Percentiles rank a stretch among this genome's conserved stretches.
Conservation (phyloP, 2,888 invertebrate species). For the Lepidocyrtinus sp. region DNA sequence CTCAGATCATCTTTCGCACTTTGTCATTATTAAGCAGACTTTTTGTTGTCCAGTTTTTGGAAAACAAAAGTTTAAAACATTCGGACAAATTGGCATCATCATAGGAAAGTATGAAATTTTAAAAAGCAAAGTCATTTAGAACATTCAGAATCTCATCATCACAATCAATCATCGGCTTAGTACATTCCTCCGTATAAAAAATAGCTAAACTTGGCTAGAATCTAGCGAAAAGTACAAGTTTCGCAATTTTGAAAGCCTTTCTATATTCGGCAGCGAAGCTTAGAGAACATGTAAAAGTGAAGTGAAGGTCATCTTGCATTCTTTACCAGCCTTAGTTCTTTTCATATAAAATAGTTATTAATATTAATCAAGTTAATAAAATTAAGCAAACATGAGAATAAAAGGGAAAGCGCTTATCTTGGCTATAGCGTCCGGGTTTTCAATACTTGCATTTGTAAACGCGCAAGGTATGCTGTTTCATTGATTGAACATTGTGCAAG, state of each 20-base stretch:
- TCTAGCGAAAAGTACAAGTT: too few relatives aligned
- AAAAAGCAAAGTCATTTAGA: neutral
- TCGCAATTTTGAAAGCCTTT: too few relatives aligned
- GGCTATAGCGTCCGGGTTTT: neutral
- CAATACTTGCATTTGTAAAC: neutral
- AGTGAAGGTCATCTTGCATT: neutral
- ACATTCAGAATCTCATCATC: too few relatives aligned
- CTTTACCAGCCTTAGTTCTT: too few relatives aligned
- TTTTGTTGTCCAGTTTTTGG: neutral
- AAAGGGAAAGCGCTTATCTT: too few relatives aligned
- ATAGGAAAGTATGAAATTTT: neutral
- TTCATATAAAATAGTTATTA: too few relatives aligned
- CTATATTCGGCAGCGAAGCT: too few relatives aligned
- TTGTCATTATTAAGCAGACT: neutral
- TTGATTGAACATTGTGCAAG: slow-evolving; percentile 8
- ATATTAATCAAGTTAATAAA: too few relatives aligned
- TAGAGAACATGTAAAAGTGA: neutral
- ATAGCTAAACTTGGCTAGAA: too few relatives aligned
- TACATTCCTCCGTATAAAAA: neutral
- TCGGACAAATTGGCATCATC: too few relatives aligned
- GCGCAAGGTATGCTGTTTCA: slow-evolving; percentile 18
- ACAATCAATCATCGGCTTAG: neutral
- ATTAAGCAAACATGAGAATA: too few relatives aligned
- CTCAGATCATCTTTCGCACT: neutral
- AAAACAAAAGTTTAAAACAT: too few relatives aligned